A percentile compares a stretch with the other conserved stretches of the same genome.
phyloP scores from a whole-genome alignment of 1,140 invertebrate species.

The Drosophila triauraria region DNA sequence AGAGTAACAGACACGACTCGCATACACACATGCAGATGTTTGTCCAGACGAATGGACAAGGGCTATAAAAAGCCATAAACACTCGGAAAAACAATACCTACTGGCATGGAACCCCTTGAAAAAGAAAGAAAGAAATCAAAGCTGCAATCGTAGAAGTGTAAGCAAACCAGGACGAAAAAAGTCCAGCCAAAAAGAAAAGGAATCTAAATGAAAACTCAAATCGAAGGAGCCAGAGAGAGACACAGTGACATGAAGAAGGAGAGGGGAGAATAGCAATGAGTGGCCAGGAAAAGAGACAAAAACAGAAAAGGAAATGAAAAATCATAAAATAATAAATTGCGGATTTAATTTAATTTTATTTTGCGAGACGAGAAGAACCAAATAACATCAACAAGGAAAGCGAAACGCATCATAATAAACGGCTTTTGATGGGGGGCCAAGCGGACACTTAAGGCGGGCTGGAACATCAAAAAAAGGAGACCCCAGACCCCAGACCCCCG shows the following conservation, averaged over 20 bases:
- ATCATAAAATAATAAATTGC: constrained; percentile 75
- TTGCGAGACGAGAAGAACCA: constrained; percentile 1
- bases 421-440: constrained; percentile 67
- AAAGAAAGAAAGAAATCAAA: too few species aligned
- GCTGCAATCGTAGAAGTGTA: not conserved
- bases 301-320: constrained; percentile 56
- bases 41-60: not conserved
- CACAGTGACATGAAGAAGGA: too few species aligned
- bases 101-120: not conserved
- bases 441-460: constrained; percentile 35
- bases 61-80: not conserved
- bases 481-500: not conserved
- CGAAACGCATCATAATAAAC: constrained; percentile 74
- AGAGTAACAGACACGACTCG: not conserved
- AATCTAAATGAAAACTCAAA: constrained; percentile 7
- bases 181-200: not conserved
- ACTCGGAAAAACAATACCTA: not conserved
- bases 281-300: not conserved
- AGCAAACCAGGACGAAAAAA: not conserved
- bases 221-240: not conserved
- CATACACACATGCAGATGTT: constrained; percentile 19
- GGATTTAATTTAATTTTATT: constrained; percentile 79
- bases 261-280: not conserved
- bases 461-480: constrained; percentile 19
- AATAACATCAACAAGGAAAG: constrained; percentile 38